phyloP scores from a whole-genome alignment of 2,113 vertebrate species.

The Tetrax tetrax region DNA sequence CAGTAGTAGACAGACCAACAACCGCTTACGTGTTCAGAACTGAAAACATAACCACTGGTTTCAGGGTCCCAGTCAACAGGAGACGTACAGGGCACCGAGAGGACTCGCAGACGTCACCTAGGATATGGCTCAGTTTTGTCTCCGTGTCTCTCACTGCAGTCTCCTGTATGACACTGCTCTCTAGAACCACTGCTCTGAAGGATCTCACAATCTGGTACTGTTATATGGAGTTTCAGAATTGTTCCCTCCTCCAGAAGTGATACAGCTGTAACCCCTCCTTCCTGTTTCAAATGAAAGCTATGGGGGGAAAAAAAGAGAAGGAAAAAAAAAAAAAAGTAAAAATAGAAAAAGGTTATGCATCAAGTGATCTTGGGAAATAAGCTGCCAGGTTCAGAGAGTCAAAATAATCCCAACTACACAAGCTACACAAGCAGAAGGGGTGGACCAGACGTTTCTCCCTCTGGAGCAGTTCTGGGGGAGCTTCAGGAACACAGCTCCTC shows the following conservation, averaged over 20 bases:
- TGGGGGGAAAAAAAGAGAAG: too few species aligned
- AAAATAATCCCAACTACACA: background rate
- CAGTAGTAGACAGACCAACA: background rate
- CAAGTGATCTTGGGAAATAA: background rate
- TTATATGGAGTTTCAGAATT: rapidly evolving
- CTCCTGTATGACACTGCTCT: background rate
- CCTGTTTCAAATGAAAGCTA: background rate
- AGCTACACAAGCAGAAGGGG: background rate
- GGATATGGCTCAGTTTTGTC: background rate
- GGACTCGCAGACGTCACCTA: background rate
- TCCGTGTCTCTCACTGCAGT: background rate
- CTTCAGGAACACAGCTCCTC: background rate
- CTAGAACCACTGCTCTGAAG: background rate
- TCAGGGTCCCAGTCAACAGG: background rate
- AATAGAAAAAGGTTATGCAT: background rate
- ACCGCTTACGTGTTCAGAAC: background rate
- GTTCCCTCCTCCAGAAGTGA: background rate
- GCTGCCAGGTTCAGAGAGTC: background rate
- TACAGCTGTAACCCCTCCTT: background rate
- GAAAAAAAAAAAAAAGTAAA: too few species aligned
- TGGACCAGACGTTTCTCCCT: background rate
- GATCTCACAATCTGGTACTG: rapidly evolving
- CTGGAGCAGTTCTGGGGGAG: background rate
- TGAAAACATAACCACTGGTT: background rate
- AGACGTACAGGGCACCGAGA: background rate